Evolutionary conservation across 2,797 vertebrate species (phyloP).

Genomic region (Lindbergichthys nudifrons): DNA sequence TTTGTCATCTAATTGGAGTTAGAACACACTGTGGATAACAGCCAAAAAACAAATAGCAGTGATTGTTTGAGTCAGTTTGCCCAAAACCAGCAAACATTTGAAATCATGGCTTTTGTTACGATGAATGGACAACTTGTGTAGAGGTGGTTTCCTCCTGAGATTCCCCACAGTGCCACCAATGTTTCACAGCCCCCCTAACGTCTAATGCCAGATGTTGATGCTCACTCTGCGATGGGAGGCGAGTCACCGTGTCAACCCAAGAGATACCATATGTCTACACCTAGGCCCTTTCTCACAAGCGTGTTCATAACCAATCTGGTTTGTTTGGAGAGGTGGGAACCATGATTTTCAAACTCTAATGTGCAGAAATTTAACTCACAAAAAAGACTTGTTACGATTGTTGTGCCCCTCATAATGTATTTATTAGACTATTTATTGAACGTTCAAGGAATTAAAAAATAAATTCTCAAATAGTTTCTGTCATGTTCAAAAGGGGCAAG

Average conservation of each 20-base stretch:
- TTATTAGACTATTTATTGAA: not conserved
- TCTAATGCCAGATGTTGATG: conserved; percentile 38
- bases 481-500: too few relatives aligned
- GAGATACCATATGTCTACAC: conserved; percentile 36
- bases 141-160: conserved; percentile 37
- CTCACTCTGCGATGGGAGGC: conserved; percentile 11
- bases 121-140: conserved; percentile 36
- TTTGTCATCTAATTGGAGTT: conserved; percentile 22
- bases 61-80: conserved; percentile 18
- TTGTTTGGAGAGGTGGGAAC: conserved; percentile 14
- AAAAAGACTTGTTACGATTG: not conserved
- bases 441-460: too few relatives aligned
- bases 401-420: not conserved
- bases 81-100: conserved; percentile 16
- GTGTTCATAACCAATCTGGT: not conserved
- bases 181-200: conserved; percentile 23
- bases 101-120: conserved; percentile 15
- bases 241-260: conserved; percentile 25
- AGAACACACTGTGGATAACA: conserved; percentile 1
- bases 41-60: conserved; percentile 8
- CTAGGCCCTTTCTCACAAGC: not conserved
- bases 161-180: conserved; percentile 26
- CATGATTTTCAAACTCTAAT: not conserved
- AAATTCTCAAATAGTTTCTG: too few relatives aligned
- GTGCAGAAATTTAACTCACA: not conserved